Base-by-base conservation (phyloP, 2,113 vertebrate genomes). In the Tapirus terrestris region DNA sequence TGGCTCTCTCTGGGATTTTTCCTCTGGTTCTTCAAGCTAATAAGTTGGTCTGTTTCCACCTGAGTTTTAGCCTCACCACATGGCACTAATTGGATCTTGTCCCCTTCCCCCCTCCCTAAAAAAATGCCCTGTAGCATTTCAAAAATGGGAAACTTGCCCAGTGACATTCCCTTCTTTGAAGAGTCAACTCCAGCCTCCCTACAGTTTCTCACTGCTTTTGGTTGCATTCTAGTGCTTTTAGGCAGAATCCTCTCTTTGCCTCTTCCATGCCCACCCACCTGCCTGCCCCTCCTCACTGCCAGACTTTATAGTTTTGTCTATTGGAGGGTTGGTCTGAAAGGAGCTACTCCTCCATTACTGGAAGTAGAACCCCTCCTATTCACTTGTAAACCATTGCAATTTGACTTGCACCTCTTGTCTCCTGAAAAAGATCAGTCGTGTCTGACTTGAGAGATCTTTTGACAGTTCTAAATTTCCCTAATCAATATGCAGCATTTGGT, bases 51-150 rank as follows among this genome's bases (percentile, higher is more conserved):
- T 86, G 27, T 82, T 82, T 70, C 75, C 82, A 12, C 53, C 53
- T 88, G 33, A 65, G 43, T 65, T 94, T 77, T 65, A 91, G 76
- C 83, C 68, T 84, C 21, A 84, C 23, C 45, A 43, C n/a, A 20
- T 31, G 27, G 21, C 8, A 70, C 16, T 88, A n/a, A 45, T 51
- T 87, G 61, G 25, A 33, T 8, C 58, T 23, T 94, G 11, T 3
- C 9, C 14, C 58, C 43, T 51, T 9, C 51, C 39, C 10, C 6
- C 58, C 10, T 43, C 39, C 1, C 43, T 17, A 31, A 75, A 65
- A 70, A 72, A 86, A 61, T 61, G 61, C 36, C 58, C 70, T 68
- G 63, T 92, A 73, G 68, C 51, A 18, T 94, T 91, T 91, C 68
- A 83, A 96, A 82, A 72, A 43, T 33, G 36, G 29, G 14, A 60